Conservation (phyloP, 1,140 invertebrate species). For the Melipona quadrifasciata region DNA sequence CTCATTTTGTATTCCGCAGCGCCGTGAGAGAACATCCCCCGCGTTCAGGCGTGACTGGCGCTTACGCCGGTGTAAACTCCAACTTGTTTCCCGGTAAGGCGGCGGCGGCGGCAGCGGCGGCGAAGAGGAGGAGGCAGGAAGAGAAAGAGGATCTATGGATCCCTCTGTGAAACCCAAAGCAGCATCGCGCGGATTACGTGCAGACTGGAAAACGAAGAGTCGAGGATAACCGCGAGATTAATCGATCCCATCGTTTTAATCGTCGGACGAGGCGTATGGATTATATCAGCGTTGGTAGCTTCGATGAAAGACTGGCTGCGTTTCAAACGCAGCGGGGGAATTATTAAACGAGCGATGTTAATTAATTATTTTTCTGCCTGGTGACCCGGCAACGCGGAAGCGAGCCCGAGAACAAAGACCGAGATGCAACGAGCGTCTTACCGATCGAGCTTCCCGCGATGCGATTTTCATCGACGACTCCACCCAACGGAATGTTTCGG, state of each 20-base stretch:
- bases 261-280: constrained; percentile 43
- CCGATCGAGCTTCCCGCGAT: neutral
- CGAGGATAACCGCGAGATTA: constrained; percentile 61
- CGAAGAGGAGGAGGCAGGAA: neutral
- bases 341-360: constrained; percentile 27
- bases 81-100: constrained; percentile 51
- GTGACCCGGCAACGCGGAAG: neutral
- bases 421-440: neutral
- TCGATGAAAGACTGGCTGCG: constrained; percentile 22
- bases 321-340: constrained; percentile 15
- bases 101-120: neutral
- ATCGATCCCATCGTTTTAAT: constrained; percentile 56
- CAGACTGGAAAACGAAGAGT: constrained; percentile 54
- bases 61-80: constrained; percentile 63
- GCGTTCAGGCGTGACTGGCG: constrained; percentile 62
- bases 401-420: neutral
- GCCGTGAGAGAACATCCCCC: constrained; percentile 46
- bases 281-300: constrained; percentile 25
- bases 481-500: neutral
- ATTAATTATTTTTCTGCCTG: constrained; percentile 25
- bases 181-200: constrained; percentile 60
- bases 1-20: constrained; percentile 32
- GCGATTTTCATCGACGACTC: neutral
- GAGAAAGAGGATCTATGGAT: constrained; percentile 58
- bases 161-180: constrained; percentile 52